These are phyloP conservation scores for Eretmochelys imbricata DNA, from an alignment of 2,113 vertebrate genomes.

Conservation along the genomic window DNA sequence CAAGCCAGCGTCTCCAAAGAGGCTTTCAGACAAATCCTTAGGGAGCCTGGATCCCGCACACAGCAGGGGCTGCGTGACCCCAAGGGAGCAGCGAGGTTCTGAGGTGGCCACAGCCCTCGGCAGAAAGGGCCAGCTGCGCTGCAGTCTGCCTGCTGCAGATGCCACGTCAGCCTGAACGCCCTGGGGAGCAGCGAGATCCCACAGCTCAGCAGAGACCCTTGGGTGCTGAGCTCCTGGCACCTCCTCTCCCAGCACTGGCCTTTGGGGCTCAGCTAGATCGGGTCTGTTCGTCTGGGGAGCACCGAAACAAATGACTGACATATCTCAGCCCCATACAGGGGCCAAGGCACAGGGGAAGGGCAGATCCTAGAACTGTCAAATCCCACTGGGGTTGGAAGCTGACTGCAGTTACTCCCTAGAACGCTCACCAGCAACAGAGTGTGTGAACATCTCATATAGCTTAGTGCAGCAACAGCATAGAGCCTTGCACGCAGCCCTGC, in stretches of 20 bases:
- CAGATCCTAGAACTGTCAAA: neutral
- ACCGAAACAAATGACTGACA: neutral
- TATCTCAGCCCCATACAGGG: neutral
- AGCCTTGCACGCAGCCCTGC: too few relatives aligned
- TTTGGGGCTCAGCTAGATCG: neutral
- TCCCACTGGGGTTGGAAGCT: neutral
- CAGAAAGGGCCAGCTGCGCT: too few relatives aligned
- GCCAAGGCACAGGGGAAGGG: neutral
- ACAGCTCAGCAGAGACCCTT: neutral
- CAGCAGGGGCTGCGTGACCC: neutral
- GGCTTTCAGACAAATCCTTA: neutral
- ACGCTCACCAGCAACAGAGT: neutral
- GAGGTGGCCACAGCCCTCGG: neutral
- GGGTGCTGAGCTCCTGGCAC: neutral
- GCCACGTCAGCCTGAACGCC: neutral
- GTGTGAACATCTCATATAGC: too few relatives aligned
- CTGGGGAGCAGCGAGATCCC: neutral
- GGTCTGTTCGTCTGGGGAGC: neutral
- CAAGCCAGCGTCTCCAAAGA: neutral
- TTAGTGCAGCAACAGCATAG: too few relatives aligned
- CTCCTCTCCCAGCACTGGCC: neutral
- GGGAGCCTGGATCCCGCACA: neutral
- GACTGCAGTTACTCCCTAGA: neutral
- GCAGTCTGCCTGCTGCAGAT: too few relatives aligned
- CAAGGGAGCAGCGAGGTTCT: neutral